Base-by-base conservation (phyloP, 2,888 invertebrate genomes). In the Brachyopa scutellaris region DNA sequence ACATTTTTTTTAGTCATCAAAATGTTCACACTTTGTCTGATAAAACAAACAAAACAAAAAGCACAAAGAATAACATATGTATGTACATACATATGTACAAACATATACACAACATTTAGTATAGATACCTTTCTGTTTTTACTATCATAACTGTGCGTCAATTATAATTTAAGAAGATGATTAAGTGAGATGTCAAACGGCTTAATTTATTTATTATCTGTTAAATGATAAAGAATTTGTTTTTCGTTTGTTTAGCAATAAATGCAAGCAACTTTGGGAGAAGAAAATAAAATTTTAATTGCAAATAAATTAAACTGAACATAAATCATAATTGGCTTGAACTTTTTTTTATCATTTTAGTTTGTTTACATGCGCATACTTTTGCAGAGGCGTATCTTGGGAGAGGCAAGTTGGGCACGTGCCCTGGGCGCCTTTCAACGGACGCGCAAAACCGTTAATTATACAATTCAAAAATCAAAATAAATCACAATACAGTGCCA, bases 201-300 rank as follows among this genome's bases (percentile, higher is more conserved):
- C 9, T 49, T 49, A 26, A 49, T 49, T 49, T 13, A 15, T 49
- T 26, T 49, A 29, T 15, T 49, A 49, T 26, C 47, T 49, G 26
- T 26, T 26, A 26, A 49, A 26, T 26, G 23, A 26, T 26, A 49
- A 49, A 49, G 23, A 49, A 26, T 2, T 42, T 42, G 42, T n/a
- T 42, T 42, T 42, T 42, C 42, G 5, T 49, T 49, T 26, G 26
- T 49, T 47, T 26, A 47, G 26, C 47, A 26, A 26, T 45, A 21
- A 45, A 45, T 45, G 21, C 1, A 9, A 40, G 8, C 15, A 13
- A 1, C 13, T 36, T 9, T 17, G 17, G 4, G 11, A 1, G 26
- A 8, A 8, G 47, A 1, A 1, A 11, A 26, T 19, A 6, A 47
- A 23, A 23, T 47, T 23, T 47, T n/a, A n/a, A n/a, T n/a, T n/a